Percentiles rank a stretch among this genome's conserved stretches.
phyloP scores from a whole-genome alignment of 2,797 vertebrate genomes.

The Peromyscus attwateri region DNA sequence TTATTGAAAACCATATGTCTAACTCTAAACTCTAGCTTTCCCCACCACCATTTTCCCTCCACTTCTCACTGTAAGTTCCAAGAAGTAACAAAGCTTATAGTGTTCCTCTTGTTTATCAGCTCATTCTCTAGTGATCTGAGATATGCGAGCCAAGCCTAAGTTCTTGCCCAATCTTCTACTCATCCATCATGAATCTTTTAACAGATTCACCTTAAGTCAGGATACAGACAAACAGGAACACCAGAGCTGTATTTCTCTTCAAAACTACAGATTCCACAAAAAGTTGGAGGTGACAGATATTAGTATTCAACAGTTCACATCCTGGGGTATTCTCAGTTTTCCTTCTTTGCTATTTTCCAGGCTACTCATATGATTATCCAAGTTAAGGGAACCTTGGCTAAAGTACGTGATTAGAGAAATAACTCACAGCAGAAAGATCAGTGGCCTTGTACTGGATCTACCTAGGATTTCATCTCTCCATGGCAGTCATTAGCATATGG shows the following conservation, averaged over 20 bases:
- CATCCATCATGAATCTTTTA: not conserved
- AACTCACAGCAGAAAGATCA: not conserved
- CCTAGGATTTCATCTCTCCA: not conserved
- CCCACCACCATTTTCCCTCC: accelerated
- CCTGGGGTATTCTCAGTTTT: not conserved
- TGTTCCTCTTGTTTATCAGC: not conserved
- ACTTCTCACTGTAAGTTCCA: not conserved
- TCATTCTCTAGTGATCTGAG: not conserved
- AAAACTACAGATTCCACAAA: not conserved
- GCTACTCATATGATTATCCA: not conserved
- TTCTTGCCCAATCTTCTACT: not conserved
- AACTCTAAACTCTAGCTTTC: not conserved
- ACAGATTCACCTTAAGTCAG: not conserved
- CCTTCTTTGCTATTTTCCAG: not conserved
- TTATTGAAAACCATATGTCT: not conserved
- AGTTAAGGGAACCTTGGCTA: not conserved
- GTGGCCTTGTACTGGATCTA: not conserved
- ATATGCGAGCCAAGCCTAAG: not conserved
- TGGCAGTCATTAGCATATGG: not conserved
- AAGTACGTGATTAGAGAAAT: not conserved
- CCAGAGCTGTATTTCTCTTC: not conserved
- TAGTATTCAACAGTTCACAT: not conserved
- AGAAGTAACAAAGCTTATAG: not conserved
- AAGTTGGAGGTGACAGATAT: not conserved
- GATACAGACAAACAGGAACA: not conserved